Evolutionary conservation across 2,888 invertebrate species (phyloP), one percentile per base, ranked within the genome.

Genomic region (Macaria liturata): DNA sequence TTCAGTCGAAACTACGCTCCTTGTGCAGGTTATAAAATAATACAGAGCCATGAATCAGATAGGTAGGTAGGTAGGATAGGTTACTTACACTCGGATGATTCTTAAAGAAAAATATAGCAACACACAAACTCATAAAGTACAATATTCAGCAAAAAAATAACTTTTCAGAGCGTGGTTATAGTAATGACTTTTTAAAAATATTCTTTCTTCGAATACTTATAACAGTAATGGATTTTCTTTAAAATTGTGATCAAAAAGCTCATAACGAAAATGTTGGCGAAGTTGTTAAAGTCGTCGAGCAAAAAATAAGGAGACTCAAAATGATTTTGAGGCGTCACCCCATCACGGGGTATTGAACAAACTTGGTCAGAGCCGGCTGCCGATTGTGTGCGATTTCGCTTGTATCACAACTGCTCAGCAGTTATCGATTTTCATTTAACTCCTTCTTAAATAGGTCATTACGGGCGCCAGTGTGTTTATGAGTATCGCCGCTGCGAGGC

Each of bases 401-500:
- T 69, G 61, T 63, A 61, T 69, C 68, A 67, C 61, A 70, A 70
- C 70, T 65, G 65, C 68, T 79, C 73, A 66, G 72, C 71, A 68
- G 70, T 64, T 86, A 88, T 87, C 72, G 86, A 88, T 88, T 88
- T 86, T 85, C 85, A 86, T 88, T 87, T 86, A 86, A 80, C 80
- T 84, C 78, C 20, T 81, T 81, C 83, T 83, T 83, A 83, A 83
- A 67, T 80, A 83, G 84, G 88, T 86, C 86, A 87, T 88, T 88
- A 88, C 74, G 70, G 76, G 72, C 72, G 76, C 78, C 78, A 76
- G 76, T 84, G 81, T 84, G 85, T 88, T 88, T 86, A 84, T 80
- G 78, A 83, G 83, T 75, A 80, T 75, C 64, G 80, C 77, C 76
- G 76, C 77, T 73, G 80, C 80, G 84, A 83, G 80, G 87, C 86